phyloP scores from a whole-genome alignment of 2,113 vertebrate species.

The Apodemus speciosus region DNA sequence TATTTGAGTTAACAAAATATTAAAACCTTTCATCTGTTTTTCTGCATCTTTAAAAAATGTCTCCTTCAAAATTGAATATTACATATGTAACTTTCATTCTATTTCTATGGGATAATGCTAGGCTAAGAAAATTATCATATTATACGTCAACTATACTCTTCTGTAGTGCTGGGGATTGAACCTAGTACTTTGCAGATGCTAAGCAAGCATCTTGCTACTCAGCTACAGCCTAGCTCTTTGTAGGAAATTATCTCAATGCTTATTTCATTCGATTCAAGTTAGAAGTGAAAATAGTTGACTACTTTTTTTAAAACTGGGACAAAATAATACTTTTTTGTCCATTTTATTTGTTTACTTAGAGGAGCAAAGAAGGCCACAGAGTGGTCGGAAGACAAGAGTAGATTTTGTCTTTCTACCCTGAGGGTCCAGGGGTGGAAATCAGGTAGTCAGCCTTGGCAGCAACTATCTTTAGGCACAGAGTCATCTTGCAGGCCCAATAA shows the following conservation, averaged over 20 bases:
- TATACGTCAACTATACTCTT: not conserved
- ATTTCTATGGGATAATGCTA: not conserved
- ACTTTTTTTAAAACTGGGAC: not conserved
- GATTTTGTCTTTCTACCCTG: not conserved
- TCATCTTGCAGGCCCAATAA: not conserved
- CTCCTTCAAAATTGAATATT: not conserved
- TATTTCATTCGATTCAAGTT: conserved; percentile 38
- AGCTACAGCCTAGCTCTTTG: not conserved
- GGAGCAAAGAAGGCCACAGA: not conserved
- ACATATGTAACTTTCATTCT: not conserved
- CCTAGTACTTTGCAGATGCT: not conserved
- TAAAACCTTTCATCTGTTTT: conserved; percentile 14
- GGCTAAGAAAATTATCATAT: not conserved
- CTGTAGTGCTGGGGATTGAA: not conserved
- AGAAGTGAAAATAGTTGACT: not conserved
- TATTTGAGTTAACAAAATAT: not conserved
- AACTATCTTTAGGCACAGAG: not conserved
- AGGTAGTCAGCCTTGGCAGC: not conserved
- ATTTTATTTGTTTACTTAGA: not conserved
- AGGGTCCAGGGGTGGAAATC: not conserved
- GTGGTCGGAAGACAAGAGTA: not conserved
- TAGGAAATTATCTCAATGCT: not conserved
- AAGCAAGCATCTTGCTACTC: not conserved
- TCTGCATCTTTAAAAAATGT: conserved; percentile 11
- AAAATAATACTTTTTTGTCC: not conserved